Base-by-base conservation (phyloP, 2,113 vertebrate species). In the Phylloscopus whistleri region DNA sequence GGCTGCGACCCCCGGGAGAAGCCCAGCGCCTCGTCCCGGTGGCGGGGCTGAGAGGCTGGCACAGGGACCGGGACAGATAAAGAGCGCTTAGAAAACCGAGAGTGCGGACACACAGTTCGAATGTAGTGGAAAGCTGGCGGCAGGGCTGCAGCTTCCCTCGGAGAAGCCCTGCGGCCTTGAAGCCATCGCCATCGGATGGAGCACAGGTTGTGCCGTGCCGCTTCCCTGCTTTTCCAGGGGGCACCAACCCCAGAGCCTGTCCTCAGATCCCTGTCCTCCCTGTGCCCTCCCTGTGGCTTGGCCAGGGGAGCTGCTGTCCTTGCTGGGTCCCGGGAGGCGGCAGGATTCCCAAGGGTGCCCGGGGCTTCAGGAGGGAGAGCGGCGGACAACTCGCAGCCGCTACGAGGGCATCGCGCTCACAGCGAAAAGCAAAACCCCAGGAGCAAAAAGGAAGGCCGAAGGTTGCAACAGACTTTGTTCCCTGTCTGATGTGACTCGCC, bases 361-460 rank as follows among this genome's bases (percentile, higher is more conserved):
- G 5, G 0, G 16, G 24, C 53, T 28, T 27, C 3, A 5, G 62
- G 16, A 49, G 21, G 0, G 4, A n/a, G 20, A 39, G 44, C 44
- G 9, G 31, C 0, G 4, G 53, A 1, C 3, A 0, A 13, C 3
- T 27, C 16, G 0, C 43, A 62, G 72, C 22, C 13, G 0, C 22
- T 11, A 1, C 0, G 1, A 30, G 44, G 23, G 26, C 1, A 4
- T 20, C 39, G 2, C 27, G 8, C 39, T 48, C 19, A 0, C 30
- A 1, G 23, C 19, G 24, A 30, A 48, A 83, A 73, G 16, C 67
- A 37, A 94, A 76, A 70, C 19, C 35, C 11, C 0, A 3, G 72
- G 22, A 30, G 30, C 20, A 3, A 59, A 52, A 75, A 27, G 9
- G 62, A 35, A 46, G 44, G 58, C 33, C 1, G 1, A 26, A 60